These are phyloP conservation scores for Neofelis nebulosa DNA, from an alignment of 2,113 vertebrate species.

Conservation along the genomic window DNA sequence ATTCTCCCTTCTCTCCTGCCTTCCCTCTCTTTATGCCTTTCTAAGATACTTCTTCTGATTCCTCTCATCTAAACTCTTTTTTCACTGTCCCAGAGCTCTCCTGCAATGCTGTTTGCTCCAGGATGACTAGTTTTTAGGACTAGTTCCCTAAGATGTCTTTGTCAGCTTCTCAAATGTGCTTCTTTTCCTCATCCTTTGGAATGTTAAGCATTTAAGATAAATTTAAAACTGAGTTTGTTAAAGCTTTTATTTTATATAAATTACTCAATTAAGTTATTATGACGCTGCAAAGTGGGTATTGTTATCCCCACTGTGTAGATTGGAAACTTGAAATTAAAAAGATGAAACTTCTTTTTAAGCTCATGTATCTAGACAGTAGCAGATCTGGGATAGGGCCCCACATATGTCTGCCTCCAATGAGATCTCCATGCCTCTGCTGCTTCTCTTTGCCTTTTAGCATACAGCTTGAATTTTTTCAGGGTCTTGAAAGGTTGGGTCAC, in stretches of 20 bases:
- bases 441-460: background rate
- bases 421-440: background rate
- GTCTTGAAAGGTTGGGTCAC: background rate
- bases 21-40: background rate
- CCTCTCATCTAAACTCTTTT: background rate
- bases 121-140: background rate
- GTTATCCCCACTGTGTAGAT: background rate
- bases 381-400: background rate
- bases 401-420: background rate
- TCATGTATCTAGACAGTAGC: background rate
- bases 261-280: background rate
- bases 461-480: background rate
- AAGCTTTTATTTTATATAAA: background rate
- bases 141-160: background rate
- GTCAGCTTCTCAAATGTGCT: background rate
- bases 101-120: background rate
- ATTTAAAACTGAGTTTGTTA: background rate
- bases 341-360: background rate
- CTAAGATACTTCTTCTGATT: background rate
- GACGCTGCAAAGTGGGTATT: background rate
- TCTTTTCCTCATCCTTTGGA: background rate
- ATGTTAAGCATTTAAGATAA: background rate
- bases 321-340: background rate
- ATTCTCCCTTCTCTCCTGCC: background rate
- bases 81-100: background rate